Base-by-base conservation (phyloP, 1,140 invertebrate species). In the Rhopalosiphum padi region DNA sequence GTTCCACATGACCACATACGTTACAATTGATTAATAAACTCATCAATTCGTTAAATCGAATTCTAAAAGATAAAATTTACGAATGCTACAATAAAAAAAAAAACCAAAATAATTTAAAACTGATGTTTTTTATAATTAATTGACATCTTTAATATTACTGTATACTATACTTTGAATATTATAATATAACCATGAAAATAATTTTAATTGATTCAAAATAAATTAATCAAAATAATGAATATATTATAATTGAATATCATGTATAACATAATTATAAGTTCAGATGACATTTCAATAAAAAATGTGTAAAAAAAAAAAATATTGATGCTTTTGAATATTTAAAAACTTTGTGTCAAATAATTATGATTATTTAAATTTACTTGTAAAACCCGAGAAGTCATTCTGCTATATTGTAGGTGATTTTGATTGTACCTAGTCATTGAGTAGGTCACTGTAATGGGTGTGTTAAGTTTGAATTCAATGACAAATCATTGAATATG, bases 21-120 rank as follows among this genome's bases (percentile, higher is more conserved):
- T 89, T 53, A 53, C 22, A 37, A 89, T 53, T 53, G 46, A 89
- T 89, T 89, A 89, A 86, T 86, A 51, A 88, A 90, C 88, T 55
- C 53, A 90, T 90, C 51, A 90, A 37, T 60, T 60, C 35, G 55
- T 41, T 60, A 43, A 60, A 60, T 46, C 25, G 51, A 60, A 89
- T 53, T 53, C 23, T 37, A 30, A 46, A 88, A 88, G 86, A 30
- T 51, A 41, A 88, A 51, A 88, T 35, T 87, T 51, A 89, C 48
- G 87, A 46, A 30, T 46, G 43, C 85, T 6, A 87, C 15, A n/a
- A n/a, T 15, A 68, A 68, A 68, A 77, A n/a, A 68, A 18, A 77
- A 77, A 68, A 68, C 8, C 7, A 85, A 11, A 43, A 85, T 85
- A 85, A 48, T 51, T 87, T 87, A 9, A 87, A 25, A 35, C 15